Percentiles rank a stretch among this genome's conserved stretches.
Evolutionary conservation across 2,888 invertebrate species (phyloP).

Genomic region (Acleris cristana): DNA sequence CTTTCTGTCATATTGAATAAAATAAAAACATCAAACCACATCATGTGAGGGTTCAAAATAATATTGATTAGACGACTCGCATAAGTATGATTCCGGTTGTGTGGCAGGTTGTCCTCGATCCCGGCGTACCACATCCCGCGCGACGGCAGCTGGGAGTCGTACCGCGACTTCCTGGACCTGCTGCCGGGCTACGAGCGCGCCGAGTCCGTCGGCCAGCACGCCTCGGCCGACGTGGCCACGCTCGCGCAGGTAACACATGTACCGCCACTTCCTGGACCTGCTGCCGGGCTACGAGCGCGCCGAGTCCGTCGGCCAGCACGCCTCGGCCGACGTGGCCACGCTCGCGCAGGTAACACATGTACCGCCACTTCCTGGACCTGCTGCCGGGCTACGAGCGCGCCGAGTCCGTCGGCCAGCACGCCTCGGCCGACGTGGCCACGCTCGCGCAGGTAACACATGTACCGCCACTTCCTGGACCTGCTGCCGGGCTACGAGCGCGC

Average conservation of each 20-base stretch:
- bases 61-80: no score
- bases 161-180: conserved; percentile 91
- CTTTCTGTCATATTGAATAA: no score
- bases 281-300: conserved; percentile 92
- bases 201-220: conserved; percentile 95
- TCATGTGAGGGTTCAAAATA: no score
- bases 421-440: conserved; percentile 94
- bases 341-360: conserved; percentile 87
- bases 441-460: conserved; percentile 87
- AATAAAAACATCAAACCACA: no score
- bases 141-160: conserved; percentile 91
- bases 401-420: conserved; percentile 95
- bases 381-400: conserved; percentile 92
- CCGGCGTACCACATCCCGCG: conserved; percentile 92
- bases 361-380: conserved; percentile 18
- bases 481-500: conserved; percentile 92
- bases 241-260: conserved; percentile 87
- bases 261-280: conserved; percentile 18
- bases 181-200: conserved; percentile 92
- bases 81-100: no score
- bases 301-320: conserved; percentile 95
- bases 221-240: conserved; percentile 94
- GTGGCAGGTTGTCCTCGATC: conserved; percentile 87
- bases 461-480: conserved; percentile 18
- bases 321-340: conserved; percentile 94